Evolutionary conservation across 2,888 invertebrate genomes (phyloP), one percentile per base, ranked within the genome.

Genomic region (Argyresthia albistria): DNA sequence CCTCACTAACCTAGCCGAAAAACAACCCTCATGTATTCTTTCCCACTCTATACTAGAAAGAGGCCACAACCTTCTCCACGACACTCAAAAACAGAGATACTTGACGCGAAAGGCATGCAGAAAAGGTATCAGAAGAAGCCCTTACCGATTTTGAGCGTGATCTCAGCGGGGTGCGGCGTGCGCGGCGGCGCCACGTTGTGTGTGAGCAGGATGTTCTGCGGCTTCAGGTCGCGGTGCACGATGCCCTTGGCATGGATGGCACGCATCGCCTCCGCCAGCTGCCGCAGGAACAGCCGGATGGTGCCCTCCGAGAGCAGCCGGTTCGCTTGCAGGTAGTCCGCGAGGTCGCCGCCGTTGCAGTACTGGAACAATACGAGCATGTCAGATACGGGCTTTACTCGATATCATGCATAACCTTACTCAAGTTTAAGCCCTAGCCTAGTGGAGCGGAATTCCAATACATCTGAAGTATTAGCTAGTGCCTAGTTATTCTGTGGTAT

Each of bases 331-430:
- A 99, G 90, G 88, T 99, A 99, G 88, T 99, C 99, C 15, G 98
- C 98, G 79, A 99, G 89, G 86, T 99, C 99, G 16, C 99, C 99
- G 50, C 98, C 98, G 90, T 99, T 99, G 89, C 99, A 99, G 84
- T 97, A 99, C 95, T 97, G 86, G 58, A 25, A 25, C 8, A 12
- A 46, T 1, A 46, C 25, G 25, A 25, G 6, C 25, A 25, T 25
- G 25, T 25, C 25, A 25, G 2, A 25, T 25, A 25, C 25, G 25
- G 2, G 6, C 25, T 25, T 25, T 25, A 25, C 25, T 2, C 25
- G 25, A 6, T 25, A 25, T 25, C 6, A 25, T 25, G 25, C n/a
- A n/a, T n/a, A n/a, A n/a, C n/a, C n/a, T n/a, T 25, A 25, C 25
- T 25, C 6, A 4, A 25, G 25, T 25, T 25, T 2, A 25, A n/a